Evolutionary conservation across 2,113 vertebrate genomes (phyloP).

Genomic region (Vireo altiloquus): DNA sequence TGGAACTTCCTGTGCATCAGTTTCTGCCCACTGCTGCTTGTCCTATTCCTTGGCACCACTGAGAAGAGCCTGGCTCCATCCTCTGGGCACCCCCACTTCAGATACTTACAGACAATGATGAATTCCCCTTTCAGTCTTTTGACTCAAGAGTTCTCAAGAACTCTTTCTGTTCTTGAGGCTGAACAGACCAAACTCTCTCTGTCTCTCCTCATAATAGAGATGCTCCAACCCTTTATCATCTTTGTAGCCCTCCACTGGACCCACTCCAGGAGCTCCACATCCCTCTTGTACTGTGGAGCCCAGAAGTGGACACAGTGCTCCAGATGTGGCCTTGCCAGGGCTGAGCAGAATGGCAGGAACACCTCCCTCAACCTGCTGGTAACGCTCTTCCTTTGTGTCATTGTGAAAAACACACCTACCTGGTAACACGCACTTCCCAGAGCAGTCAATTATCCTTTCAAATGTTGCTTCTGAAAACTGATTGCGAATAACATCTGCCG

Average conservation of each 20-base stretch:
- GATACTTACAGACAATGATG: background rate
- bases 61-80: background rate
- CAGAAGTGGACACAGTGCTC: background rate
- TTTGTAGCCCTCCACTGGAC: background rate
- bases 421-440: slow-evolving; percentile 90
- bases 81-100: background rate
- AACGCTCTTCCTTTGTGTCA: background rate
- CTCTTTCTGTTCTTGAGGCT: background rate
- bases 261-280: background rate
- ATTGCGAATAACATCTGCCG: slow-evolving; percentile 72
- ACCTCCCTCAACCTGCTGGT: background rate
- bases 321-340: background rate
- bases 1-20: too few species aligned
- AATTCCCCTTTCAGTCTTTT: fast-evolving
- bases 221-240: background rate
- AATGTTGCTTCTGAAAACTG: slow-evolving; percentile 79
- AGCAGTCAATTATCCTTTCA: slow-evolving; percentile 86
- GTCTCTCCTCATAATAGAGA: background rate
- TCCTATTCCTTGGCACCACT: background rate
- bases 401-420: slow-evolving; percentile 63
- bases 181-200: background rate
- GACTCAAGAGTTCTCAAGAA: too few species aligned
- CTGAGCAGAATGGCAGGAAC: background rate
- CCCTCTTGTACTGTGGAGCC: background rate
- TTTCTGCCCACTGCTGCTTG: background rate